Conservation (phyloP, 2,797 vertebrate genomes). For the Siniperca undulata region DNA sequence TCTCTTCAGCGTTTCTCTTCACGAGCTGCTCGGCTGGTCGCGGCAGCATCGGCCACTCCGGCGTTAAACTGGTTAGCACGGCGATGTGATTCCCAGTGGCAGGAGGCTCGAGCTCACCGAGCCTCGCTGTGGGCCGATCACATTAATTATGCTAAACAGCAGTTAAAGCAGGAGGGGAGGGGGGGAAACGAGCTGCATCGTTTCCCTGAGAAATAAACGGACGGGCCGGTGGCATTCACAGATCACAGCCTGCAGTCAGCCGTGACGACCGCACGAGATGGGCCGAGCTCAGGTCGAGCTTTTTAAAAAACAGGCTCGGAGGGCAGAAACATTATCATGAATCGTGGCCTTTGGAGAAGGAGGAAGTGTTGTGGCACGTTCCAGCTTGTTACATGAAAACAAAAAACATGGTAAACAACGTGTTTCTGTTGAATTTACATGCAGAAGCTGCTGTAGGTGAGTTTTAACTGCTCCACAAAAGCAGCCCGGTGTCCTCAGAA, state of each 20-base stretch:
- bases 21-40: not conserved
- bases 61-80: slow-evolving; percentile 21
- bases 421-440: not conserved
- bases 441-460: not conserved
- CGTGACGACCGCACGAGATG: not conserved
- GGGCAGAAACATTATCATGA: slow-evolving; percentile 37
- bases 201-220: slow-evolving; percentile 66
- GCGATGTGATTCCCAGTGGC: slow-evolving; percentile 80
- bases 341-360: not conserved
- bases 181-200: slow-evolving; percentile 63
- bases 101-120: slow-evolving; percentile 71
- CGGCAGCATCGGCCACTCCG: not conserved
- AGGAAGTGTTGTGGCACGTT: slow-evolving; percentile 43
- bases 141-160: slow-evolving; percentile 92
- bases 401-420: slow-evolving; percentile 13
- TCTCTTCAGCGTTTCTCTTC: slow-evolving; percentile 10
- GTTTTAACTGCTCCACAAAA: not conserved
- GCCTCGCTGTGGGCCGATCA: slow-evolving; percentile 83
- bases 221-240: slow-evolving; percentile 29
- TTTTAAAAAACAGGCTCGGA: slow-evolving; percentile 8
- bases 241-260: slow-evolving; percentile 47
- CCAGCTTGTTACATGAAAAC: slow-evolving; percentile 55
- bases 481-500: too few species aligned
- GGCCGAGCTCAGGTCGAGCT: slow-evolving; percentile 8
- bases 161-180: slow-evolving; percentile 68